Base-by-base conservation (phyloP, 1,140 invertebrate species). In the Drosophila kohkoa region DNA sequence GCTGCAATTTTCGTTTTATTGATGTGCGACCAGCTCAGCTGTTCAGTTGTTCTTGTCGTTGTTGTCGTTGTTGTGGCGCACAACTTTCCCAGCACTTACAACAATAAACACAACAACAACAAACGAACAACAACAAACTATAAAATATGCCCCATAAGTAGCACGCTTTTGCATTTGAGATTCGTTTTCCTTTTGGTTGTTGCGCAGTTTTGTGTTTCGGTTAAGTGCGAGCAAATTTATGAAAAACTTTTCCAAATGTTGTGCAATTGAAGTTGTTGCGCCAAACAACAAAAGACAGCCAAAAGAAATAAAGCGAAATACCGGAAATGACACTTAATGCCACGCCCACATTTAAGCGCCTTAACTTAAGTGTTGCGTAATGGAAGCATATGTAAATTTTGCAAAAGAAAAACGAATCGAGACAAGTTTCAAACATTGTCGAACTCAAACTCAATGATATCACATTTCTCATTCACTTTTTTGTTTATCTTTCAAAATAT, bases 181-280 rank as follows among this genome's bases (percentile, higher is more conserved):
- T 16, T 59, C 35, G 7, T 38, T 32, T 7, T 54, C 28, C 5
- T 32, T 15, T 28, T 45, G 49, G 73, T 81, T 75, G 49, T 45
- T 52, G 5, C 11, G 30, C 30, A 64, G 35, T 60, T 70, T 72
- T 75, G 52, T 65, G 38, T 63, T 79, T 71, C 59, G 59, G 73
- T 75, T 83, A 87, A 89, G 83, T 87, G 80, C 74, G 58, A 80
- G 66, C 52, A 89, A 78, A 87, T 89, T 83, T 88, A 89, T 87
- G 85, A 75, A 87, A 67, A 88, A 87, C 85, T 87, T 87, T 87
- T 69, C 11, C 48, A 79, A 88, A 88, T 88, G 68, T 83, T 75
- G 43, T 70, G 63, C 68, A 87, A 88, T 83, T 88, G 68, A 83
- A 88, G 73, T 77, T 74, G 58, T 25, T 25, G 57, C 3, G 2